These are phyloP conservation scores for Anarrhichthys ocellatus DNA, from an alignment of 2,113 vertebrate genomes.

Conservation along the genomic window DNA sequence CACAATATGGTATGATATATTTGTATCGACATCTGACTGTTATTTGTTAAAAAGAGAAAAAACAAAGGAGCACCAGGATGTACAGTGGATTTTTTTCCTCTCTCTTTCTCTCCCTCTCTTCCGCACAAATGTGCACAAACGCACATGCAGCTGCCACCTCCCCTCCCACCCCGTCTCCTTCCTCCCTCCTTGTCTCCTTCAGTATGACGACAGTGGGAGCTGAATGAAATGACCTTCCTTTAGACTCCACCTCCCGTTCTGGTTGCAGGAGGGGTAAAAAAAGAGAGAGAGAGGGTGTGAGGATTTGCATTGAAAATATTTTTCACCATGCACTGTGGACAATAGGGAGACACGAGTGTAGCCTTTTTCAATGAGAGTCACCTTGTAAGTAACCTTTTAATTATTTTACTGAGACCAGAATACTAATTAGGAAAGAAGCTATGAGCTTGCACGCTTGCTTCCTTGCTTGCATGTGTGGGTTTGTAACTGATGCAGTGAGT, in stretches of 20 bases:
- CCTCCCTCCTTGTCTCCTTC: slow-evolving; percentile 60
- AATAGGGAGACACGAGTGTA: slow-evolving; percentile 51
- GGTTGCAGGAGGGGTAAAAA: slow-evolving; percentile 51
- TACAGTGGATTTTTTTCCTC: not conserved
- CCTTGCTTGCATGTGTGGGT: slow-evolving; percentile 12
- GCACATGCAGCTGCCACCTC: slow-evolving; percentile 29
- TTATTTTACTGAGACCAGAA: slow-evolving; percentile 34
- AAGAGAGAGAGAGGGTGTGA: slow-evolving; percentile 47
- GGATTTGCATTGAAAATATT: slow-evolving; percentile 68
- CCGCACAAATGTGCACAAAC: slow-evolving; percentile 18
- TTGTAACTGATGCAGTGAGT: slow-evolving; percentile 12
- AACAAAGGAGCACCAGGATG: not conserved
- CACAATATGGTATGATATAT: not conserved
- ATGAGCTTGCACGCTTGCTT: slow-evolving; percentile 5
- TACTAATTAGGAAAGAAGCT: not conserved
- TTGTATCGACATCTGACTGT: not conserved
- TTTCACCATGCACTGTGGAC: slow-evolving; percentile 53
- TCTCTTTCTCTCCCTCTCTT: not conserved
- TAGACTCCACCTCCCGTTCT: slow-evolving; percentile 69
- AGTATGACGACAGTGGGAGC: slow-evolving; percentile 69
- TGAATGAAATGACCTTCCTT: slow-evolving; percentile 81
- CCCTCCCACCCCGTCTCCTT: slow-evolving; percentile 31
- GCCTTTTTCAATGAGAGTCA: slow-evolving; percentile 49
- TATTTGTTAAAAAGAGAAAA: not conserved
- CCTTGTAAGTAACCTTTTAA: slow-evolving; percentile 74